Conservation (phyloP, 2,797 vertebrate genomes). For the Enteromius treurensis region DNA sequence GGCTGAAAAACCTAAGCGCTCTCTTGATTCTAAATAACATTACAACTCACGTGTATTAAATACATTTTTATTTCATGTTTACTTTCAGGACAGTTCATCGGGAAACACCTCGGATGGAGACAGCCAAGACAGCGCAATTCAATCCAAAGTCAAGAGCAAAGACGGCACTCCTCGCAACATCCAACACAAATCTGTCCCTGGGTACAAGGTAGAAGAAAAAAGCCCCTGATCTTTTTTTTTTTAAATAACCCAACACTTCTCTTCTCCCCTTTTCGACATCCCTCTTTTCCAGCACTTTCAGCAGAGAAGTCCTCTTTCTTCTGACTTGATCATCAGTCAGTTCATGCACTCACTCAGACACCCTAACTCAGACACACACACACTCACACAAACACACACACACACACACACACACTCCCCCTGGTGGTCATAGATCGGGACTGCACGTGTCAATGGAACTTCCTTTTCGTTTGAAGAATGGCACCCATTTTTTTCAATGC, state of each 20-base stretch:
- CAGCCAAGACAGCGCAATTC: constrained; percentile 89
- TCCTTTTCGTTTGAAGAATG: constrained; percentile 20
- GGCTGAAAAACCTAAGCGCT: not conserved
- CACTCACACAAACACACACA: constrained; percentile 12
- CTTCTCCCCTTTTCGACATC: constrained; percentile 74
- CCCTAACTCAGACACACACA: not conserved
- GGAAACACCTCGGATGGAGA: constrained; percentile 94
- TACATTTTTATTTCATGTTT: not conserved
- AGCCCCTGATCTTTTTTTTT: constrained; percentile 89
- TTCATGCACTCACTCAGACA: not conserved
- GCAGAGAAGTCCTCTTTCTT: constrained; percentile 66
- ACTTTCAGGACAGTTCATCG: constrained; percentile 90
- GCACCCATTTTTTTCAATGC: constrained; percentile 34
- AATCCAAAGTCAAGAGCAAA: constrained; percentile 88
- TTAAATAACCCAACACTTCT: constrained; percentile 68
- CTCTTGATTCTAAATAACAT: not conserved
- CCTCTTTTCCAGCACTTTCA: constrained; percentile 72
- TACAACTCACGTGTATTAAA: not conserved
- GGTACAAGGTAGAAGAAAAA: constrained; percentile 99
- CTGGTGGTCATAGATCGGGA: constrained; percentile 70
- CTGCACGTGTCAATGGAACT: constrained; percentile 63
- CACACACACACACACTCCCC: constrained; percentile 21
- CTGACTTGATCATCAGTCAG: constrained; percentile 17
- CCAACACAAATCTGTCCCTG: constrained; percentile 91
- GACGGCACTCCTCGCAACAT: constrained; percentile 88